Evolutionary conservation across 2,797 vertebrate genomes (phyloP).

Genomic region (Discoglossus pictus): DNA sequence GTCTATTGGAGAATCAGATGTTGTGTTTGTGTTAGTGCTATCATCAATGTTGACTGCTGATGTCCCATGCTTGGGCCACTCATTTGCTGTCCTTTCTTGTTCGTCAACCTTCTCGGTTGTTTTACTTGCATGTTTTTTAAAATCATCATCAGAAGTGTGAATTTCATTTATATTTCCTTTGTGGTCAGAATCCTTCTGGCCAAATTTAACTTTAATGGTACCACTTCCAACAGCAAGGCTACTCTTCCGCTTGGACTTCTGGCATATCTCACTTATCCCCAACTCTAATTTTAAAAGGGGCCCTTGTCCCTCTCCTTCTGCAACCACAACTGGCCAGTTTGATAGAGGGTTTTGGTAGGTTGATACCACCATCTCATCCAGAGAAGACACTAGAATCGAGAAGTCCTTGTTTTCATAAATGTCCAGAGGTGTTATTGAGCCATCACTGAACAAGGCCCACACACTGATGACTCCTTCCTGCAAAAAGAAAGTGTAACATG

Average conservation of each 20-base stretch:
- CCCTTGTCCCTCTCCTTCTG: constrained; percentile 89
- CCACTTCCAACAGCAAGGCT: constrained; percentile 85
- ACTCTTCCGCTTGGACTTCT: constrained; percentile 95
- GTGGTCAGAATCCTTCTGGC: constrained; percentile 64
- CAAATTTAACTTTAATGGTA: constrained; percentile 84
- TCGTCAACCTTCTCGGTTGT: constrained; percentile 72
- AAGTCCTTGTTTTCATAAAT: constrained; percentile 94
- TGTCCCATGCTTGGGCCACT: constrained; percentile 74
- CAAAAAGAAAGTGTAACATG: constrained; percentile 9
- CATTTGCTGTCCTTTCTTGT: constrained; percentile 69
- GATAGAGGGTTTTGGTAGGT: constrained; percentile 73
- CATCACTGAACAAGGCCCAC: constrained; percentile 95
- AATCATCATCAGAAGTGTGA: constrained; percentile 65
- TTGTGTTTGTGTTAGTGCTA: constrained; percentile 78
- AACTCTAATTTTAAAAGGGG: constrained; percentile 87
- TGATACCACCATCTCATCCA: constrained; percentile 89
- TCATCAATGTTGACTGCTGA: constrained; percentile 72
- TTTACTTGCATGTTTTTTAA: constrained; percentile 76
- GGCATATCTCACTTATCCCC: constrained; percentile 91
- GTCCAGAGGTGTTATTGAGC: constrained; percentile 88
- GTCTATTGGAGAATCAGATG: constrained; percentile 72
- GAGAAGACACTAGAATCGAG: constrained; percentile 79
- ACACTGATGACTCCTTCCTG: constrained; percentile 90
- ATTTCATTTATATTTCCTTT: constrained; percentile 71
- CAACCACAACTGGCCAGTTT: constrained; percentile 83